phyloP scores from a whole-genome alignment of 2,797 vertebrate species.

The Phoebastria nigripes region DNA sequence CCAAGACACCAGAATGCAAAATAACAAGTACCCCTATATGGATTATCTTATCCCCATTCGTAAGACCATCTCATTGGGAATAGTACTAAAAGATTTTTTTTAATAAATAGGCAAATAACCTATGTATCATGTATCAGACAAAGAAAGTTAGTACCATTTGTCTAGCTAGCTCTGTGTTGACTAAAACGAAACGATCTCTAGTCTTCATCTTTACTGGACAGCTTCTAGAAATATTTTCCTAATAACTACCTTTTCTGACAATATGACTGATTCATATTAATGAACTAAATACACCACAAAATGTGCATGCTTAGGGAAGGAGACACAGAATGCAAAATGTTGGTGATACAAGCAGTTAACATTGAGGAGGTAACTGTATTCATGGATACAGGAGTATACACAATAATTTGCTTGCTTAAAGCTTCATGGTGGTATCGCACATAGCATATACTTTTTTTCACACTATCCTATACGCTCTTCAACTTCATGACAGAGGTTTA shows the following conservation, averaged over 20 bases:
- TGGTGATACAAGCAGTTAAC: background rate
- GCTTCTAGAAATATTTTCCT: background rate
- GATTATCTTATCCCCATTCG: background rate
- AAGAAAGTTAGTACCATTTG: background rate
- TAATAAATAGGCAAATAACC: background rate
- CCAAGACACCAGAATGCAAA: background rate
- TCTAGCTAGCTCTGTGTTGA: background rate
- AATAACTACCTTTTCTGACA: background rate
- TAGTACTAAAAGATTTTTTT: background rate
- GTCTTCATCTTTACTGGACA: background rate
- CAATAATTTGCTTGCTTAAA: background rate
- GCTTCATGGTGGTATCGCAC: background rate
- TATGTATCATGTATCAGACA: background rate
- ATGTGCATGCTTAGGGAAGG: background rate
- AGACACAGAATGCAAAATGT: background rate
- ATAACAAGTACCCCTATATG: background rate
- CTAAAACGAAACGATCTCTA: background rate
- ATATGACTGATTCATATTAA: background rate
- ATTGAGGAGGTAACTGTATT: background rate
- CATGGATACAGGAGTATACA: background rate
- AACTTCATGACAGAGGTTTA: background rate
- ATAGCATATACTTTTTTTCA: background rate
- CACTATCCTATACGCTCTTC: background rate
- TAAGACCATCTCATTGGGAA: background rate
- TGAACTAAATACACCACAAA: background rate